Evolutionary conservation across 1,140 invertebrate genomes (phyloP), one percentile per base, ranked within the genome.

Genomic region (Rhyacophila brunnea): DNA sequence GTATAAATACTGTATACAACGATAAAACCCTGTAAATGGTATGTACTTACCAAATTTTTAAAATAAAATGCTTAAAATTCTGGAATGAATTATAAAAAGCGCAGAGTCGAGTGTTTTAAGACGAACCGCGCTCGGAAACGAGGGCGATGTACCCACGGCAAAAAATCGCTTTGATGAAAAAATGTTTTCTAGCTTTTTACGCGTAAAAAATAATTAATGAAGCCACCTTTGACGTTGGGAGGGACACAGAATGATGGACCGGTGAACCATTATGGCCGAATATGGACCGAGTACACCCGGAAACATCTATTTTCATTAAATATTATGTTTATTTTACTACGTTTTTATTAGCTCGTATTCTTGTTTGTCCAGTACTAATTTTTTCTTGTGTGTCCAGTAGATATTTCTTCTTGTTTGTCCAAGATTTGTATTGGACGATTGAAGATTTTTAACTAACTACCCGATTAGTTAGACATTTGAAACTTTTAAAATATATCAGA

Each of bases 171-270:
- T 63, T 48, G 23, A 40, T 40, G 50, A 49, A 58, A 64, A 48
- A 64, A 64, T 64, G 46, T 64, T 64, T 64, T 58, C 55, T 64
- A 59, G 61, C 51, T 64, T 64, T 64, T 59, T 64, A 64, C 61
- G 61, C 61, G 61, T 56, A 50, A 59, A 64, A 64, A 64, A 64
- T 64, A 64, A 64, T 64, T 59, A 64, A 64, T 51, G 61, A 56
- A 64, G 61, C 61, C 61, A 64, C 61, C 61, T 64, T 64, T 59
- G 56, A 64, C 61, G 57, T 58, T 47, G 43, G 55, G 44, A 52
- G 40, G 59, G 59, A 49, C 32, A 51, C 51, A 43, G 19, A 14
- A 49, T 15, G 52, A 32, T 6, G 51, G 58, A 32, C 18, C 40
- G 49, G 28, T 14, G 40, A 28, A 13, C 20, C 54, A 42, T 58